These are phyloP conservation scores for Actinernus sp. DNA, from an alignment of 92 coral and sea anemone species.

Conservation along the genomic window DNA sequence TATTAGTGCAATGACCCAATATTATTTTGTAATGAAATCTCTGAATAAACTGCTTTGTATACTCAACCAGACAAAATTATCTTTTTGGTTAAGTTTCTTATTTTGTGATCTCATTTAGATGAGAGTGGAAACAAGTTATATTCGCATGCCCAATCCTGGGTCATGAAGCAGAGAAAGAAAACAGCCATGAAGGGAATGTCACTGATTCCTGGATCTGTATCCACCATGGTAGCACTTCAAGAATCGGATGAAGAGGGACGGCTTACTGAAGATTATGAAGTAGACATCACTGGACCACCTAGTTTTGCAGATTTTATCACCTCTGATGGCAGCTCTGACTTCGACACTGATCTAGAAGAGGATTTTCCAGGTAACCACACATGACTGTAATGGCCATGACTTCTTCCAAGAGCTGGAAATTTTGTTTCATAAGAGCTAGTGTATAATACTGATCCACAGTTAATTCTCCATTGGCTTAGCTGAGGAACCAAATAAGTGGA, in stretches of 20 bases:
- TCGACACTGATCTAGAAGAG: constrained; percentile 94
- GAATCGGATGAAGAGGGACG: constrained; percentile 63
- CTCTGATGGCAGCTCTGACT: constrained; percentile 77
- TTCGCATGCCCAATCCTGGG: not conserved
- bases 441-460: too few relatives aligned
- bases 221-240: constrained; percentile 73
- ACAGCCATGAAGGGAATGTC: constrained; percentile 68
- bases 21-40: too few relatives aligned
- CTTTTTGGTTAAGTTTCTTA: not conserved
- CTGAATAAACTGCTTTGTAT: too few relatives aligned
- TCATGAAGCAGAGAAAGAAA: constrained; percentile 12
- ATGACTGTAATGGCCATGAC: too few relatives aligned
- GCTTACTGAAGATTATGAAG: not conserved
- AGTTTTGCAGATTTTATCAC: constrained; percentile 68
- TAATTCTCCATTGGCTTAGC: too few relatives aligned
- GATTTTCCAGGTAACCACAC: constrained; percentile 92
- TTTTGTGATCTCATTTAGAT: not conserved
- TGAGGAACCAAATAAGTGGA: too few relatives aligned
- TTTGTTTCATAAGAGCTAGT: too few relatives aligned
- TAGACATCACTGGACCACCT: constrained; percentile 23
- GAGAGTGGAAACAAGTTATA: not conserved
- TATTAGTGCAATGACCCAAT: too few relatives aligned
- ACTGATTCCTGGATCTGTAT: constrained; percentile 80
- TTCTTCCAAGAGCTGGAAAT: too few relatives aligned
- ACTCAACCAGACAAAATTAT: not conserved